A percentile compares a stretch with the other conserved stretches of the same genome.
Evolutionary conservation across 2,888 invertebrate genomes (phyloP).

Genomic region (Empis stercorea): DNA sequence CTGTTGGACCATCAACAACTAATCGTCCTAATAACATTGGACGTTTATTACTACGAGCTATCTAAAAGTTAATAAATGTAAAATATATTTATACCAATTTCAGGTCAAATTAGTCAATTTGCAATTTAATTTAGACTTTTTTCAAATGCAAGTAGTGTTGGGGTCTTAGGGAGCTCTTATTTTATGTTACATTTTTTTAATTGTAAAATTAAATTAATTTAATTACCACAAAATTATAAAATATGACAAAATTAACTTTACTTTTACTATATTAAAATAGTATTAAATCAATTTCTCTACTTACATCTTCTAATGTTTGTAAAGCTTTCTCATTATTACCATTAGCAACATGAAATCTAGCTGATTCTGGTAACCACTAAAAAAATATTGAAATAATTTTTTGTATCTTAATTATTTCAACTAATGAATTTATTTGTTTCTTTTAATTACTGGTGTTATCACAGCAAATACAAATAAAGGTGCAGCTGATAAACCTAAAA

Average conservation of each 20-base stretch:
- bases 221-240: too few species aligned
- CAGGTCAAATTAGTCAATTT: background rate
- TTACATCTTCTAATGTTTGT: conserved; percentile 63
- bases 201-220: too few species aligned
- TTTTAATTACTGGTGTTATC: conserved; percentile 58
- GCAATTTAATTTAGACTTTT: too few species aligned
- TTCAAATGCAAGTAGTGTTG: too few species aligned
- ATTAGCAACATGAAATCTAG: conserved; percentile 73
- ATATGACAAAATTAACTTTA: too few species aligned
- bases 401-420: background rate
- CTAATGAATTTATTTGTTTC: conserved; percentile 1
- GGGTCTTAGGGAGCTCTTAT: too few species aligned
- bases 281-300: background rate
- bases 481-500: conserved; percentile 79
- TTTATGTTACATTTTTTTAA: too few species aligned
- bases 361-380: conserved; percentile 87
- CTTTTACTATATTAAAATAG: too few species aligned
- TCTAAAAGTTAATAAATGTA: conserved; percentile 30
- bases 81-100: background rate
- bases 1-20: conserved; percentile 60
- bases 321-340: conserved; percentile 79
- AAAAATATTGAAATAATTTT: conserved; percentile 2
- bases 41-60: conserved; percentile 78
- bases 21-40: conserved; percentile 76
- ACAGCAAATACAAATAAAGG: conserved; percentile 74